These are phyloP conservation scores for Agrypnia vestita DNA, from an alignment of 1,140 invertebrate species.

Conservation along the genomic window DNA sequence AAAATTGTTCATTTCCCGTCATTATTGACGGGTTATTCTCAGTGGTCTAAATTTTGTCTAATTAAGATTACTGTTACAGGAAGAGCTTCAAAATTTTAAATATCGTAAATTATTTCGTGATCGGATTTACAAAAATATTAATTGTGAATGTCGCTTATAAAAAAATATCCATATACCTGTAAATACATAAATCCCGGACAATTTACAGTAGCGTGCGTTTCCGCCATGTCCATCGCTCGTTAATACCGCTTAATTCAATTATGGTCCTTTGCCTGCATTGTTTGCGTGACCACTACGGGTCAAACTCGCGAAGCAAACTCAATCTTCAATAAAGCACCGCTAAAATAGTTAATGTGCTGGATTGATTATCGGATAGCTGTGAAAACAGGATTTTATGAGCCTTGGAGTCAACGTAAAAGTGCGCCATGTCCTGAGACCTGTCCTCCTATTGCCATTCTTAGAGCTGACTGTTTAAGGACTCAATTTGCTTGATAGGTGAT, in stretches of 20 bases:
- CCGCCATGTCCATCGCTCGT: neutral
- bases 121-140: too few species aligned
- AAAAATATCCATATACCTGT: too few species aligned
- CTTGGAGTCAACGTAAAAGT: neutral
- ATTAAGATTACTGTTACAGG: too few species aligned
- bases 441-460: neutral
- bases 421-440: neutral
- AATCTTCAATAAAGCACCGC: conserved; percentile 32
- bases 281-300: conserved; percentile 10
- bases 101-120: too few species aligned
- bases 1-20: too few species aligned
- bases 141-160: too few species aligned
- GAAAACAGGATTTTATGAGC: conserved; percentile 71
- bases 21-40: too few species aligned
- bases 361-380: conserved; percentile 75
- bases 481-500: neutral
- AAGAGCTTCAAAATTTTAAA: too few species aligned
- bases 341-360: conserved; percentile 68
- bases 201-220: too few species aligned
- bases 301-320: conserved; percentile 18
- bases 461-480: neutral
- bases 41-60: too few species aligned
- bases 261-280: neutral
- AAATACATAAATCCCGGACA: too few species aligned
- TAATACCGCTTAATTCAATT: conserved; percentile 6